These are phyloP conservation scores for Coelinius sp. DNA, from an alignment of 2,888 invertebrate species.

Conservation along the genomic window DNA sequence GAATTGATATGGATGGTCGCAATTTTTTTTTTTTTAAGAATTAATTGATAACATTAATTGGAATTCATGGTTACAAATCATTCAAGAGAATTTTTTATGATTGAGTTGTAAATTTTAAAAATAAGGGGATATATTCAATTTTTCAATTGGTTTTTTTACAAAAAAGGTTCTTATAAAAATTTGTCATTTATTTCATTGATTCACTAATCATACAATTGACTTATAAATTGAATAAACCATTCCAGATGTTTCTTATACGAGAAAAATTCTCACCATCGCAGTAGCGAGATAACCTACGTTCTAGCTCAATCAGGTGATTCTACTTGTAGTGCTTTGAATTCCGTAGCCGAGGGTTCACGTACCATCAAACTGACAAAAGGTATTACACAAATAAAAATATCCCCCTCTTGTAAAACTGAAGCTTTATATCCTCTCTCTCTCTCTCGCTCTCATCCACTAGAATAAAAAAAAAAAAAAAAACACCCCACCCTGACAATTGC, in stretches of 20 bases:
- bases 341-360: conserved; percentile 83
- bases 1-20: conserved; percentile 53
- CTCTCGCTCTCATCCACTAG: not conserved
- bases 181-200: conserved; percentile 4
- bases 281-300: conserved; percentile 74
- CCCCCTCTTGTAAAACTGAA: not conserved
- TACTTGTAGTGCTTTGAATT: conserved; percentile 83
- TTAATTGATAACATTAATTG: conserved; percentile 43
- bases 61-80: no score
- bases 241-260: conserved; percentile 85
- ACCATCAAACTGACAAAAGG: conserved; percentile 85
- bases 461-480: not conserved
- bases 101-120: no score
- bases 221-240: conserved; percentile 39
- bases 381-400: conserved; percentile 64
- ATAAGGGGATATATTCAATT: no score
- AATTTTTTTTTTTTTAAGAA: conserved; percentile 50
- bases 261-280: conserved; percentile 67
- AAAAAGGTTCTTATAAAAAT: no score
- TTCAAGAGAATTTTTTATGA: no score
- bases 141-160: no score
- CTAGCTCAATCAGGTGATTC: conserved; percentile 86
- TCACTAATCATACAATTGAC: no score
- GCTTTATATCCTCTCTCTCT: not conserved
- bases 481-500: not conserved